A percentile compares a stretch with the other conserved stretches of the same genome.
phyloP scores from a whole-genome alignment of 2,113 vertebrate species.

The Acanthisitta chloris region DNA sequence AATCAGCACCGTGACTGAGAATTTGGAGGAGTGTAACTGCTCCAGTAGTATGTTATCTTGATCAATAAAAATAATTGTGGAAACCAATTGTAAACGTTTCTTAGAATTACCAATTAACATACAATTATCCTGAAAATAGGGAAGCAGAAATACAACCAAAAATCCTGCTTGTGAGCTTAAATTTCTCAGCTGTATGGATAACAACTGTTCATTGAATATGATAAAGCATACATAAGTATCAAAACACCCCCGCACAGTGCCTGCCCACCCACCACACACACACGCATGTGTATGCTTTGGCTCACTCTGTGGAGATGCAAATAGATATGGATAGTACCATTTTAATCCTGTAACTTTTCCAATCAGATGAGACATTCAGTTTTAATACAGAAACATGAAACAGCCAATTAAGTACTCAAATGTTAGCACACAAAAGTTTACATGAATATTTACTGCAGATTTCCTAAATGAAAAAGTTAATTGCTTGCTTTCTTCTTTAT shows the following conservation, averaged over 20 bases:
- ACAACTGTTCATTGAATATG: neutral
- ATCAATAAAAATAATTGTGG: neutral
- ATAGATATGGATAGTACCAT: neutral
- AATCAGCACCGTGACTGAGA: neutral
- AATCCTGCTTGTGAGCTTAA: neutral
- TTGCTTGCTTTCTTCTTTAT: constrained; percentile 41
- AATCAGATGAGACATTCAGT: neutral
- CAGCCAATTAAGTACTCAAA: neutral
- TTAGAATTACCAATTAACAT: neutral
- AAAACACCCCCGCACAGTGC: neutral
- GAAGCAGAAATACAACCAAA: neutral
- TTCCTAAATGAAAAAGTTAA: constrained; percentile 33
- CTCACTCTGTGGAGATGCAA: neutral
- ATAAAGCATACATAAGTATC: neutral
- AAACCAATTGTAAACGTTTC: neutral
- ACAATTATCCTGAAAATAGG: neutral
- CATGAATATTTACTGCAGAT: constrained; percentile 7
- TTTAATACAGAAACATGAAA: neutral
- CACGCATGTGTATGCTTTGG: rapidly evolving
- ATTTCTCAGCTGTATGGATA: neutral
- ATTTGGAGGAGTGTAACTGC: neutral
- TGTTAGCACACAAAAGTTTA: neutral
- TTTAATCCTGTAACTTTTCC: neutral
- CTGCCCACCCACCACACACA: rapidly evolving
- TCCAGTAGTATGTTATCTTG: neutral